Conservation (phyloP, 2,888 invertebrate species). For the Nemapogon koenigi region DNA sequence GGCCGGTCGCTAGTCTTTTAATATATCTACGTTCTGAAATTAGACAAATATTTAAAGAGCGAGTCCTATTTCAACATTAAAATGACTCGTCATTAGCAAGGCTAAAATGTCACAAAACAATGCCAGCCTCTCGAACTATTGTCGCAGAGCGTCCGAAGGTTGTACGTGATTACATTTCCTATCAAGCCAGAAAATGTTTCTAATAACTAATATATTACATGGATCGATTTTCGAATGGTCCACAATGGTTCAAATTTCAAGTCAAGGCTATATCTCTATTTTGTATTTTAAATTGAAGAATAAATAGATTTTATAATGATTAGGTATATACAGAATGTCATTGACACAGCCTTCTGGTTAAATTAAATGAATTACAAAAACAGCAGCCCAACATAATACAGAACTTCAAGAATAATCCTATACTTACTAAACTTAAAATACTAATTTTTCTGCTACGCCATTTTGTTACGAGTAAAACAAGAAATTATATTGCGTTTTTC, state of each 20-base stretch:
- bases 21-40: too few relatives aligned
- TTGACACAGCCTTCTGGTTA: too few relatives aligned
- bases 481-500: too few relatives aligned
- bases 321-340: slow-evolving; percentile 3
- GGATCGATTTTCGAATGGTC: slow-evolving; percentile 6
- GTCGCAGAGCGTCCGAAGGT: slow-evolving; percentile 25
- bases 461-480: too few relatives aligned
- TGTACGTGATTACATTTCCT: slow-evolving; percentile 44
- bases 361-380: too few relatives aligned
- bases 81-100: slow-evolving; percentile 61
- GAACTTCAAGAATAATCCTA: too few relatives aligned
- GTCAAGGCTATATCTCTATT: slow-evolving; percentile 5
- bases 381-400: too few relatives aligned
- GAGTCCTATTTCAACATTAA: slow-evolving; percentile 46
- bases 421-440: too few relatives aligned
- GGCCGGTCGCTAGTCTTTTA: too few relatives aligned
- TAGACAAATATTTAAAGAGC: too few relatives aligned
- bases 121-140: slow-evolving; percentile 21
- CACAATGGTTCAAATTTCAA: slow-evolving; percentile 3
- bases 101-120: slow-evolving; percentile 64
- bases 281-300: slow-evolving; percentile 3
- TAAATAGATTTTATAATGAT: slow-evolving; percentile 4
- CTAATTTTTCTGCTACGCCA: too few relatives aligned
- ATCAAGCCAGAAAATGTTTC: slow-evolving; percentile 1
- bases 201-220: slow-evolving; percentile 1